Conservation (phyloP, 2,888 invertebrate species). For the Morinoia aosen region DNA sequence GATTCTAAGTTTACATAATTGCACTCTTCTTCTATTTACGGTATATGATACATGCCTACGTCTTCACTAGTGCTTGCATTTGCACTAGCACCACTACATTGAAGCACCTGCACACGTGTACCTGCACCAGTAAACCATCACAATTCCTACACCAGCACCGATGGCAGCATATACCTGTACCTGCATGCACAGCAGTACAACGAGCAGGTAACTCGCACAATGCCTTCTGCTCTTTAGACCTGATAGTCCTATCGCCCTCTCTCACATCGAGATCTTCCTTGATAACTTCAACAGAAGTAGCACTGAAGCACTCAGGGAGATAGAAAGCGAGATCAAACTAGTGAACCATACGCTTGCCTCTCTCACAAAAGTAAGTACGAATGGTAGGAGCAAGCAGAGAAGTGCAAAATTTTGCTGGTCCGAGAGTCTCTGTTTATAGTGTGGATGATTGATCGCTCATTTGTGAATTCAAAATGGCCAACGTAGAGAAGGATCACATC, state of each 20-base stretch:
- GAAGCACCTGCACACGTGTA: no score
- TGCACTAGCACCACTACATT: no score
- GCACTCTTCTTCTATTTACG: no score
- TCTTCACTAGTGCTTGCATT: neutral
- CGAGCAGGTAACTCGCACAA: neutral
- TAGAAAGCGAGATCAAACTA: neutral
- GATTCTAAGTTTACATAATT: no score
- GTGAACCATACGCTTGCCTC: neutral
- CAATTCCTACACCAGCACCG: no score
- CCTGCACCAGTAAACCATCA: no score
- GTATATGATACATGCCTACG: no score
- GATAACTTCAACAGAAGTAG: neutral
- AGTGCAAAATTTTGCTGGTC: neutral
- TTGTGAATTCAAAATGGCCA: no score
- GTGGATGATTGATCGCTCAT: no score
- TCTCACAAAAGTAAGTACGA: neutral
- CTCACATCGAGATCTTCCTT: neutral
- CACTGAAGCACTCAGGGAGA: constrained; percentile 3
- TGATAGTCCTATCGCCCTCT: neutral
- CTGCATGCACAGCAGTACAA: neutral
- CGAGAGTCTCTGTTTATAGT: no score
- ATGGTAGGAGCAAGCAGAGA: neutral
- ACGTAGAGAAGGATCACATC: no score
- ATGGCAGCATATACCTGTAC: neutral
- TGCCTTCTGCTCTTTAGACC: neutral